phyloP scores from a whole-genome alignment of 1,140 invertebrate species.

The Drosophila sulfurigaster region DNA sequence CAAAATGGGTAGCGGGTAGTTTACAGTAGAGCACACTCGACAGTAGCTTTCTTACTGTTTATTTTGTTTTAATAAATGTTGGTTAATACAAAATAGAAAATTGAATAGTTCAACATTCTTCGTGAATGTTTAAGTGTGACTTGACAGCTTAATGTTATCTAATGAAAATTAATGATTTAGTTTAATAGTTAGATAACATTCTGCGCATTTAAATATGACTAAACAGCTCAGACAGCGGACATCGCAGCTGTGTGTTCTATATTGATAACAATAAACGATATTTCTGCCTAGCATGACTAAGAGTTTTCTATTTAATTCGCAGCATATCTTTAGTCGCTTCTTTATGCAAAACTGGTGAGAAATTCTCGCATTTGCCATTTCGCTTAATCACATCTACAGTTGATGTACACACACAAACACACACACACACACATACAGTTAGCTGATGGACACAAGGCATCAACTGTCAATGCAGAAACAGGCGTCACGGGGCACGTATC shows the following conservation, averaged over 20 bases:
- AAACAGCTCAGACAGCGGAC: not conserved
- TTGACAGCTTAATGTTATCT: too few relatives aligned
- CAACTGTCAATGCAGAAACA: slow-evolving; percentile 59
- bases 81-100: too few relatives aligned
- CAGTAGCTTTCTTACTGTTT: too few relatives aligned
- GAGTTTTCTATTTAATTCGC: not conserved
- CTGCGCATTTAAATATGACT: not conserved
- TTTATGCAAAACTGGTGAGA: too few relatives aligned
- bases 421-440: not conserved
- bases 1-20: too few relatives aligned
- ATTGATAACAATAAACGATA: not conserved
- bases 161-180: too few relatives aligned
- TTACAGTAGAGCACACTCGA: too few relatives aligned
- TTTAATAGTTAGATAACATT: too few relatives aligned
- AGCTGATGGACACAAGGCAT: slow-evolving; percentile 27
- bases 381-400: slow-evolving; percentile 2
- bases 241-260: not conserved
- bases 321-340: too few relatives aligned
- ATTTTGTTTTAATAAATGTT: too few relatives aligned
- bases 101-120: too few relatives aligned
- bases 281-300: not conserved
- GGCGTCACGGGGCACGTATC: slow-evolving; percentile 73
- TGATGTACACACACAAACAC: slow-evolving; percentile 2
- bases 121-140: too few relatives aligned
- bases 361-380: not conserved